Evolutionary conservation across 2,113 vertebrate species (phyloP).

Genomic region (Eubucco bourcierii): DNA sequence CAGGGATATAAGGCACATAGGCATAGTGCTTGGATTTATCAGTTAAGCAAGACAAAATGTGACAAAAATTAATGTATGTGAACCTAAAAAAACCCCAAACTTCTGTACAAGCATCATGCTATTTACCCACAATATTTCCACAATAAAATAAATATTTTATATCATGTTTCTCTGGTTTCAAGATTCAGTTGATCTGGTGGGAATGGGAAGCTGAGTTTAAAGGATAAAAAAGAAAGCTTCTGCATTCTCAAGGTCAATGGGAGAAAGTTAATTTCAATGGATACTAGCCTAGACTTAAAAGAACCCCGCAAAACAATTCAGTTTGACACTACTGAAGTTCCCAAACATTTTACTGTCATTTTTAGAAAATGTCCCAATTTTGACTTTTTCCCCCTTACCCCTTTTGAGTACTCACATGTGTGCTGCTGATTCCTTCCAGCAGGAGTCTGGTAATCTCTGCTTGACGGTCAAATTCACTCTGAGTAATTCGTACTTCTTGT

Average conservation of each 20-base stretch:
- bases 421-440: conserved; percentile 95
- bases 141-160: background rate
- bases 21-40: background rate
- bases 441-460: conserved; percentile 97
- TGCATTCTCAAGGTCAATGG: background rate
- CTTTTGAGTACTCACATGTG: conserved; percentile 83
- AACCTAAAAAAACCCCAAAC: background rate
- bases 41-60: background rate
- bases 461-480: conserved; percentile 97
- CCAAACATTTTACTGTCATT: background rate
- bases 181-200: background rate
- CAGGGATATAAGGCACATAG: background rate
- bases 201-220: background rate
- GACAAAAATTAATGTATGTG: background rate
- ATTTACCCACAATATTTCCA: background rate
- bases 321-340: background rate
- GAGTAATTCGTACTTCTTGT: conserved; percentile 94
- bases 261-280: background rate
- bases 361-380: background rate
- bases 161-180: background rate
- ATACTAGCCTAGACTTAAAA: background rate
- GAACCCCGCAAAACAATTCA: background rate
- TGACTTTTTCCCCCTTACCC: background rate
- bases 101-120: background rate
- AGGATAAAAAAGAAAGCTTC: background rate